Evolutionary conservation across 1,140 invertebrate genomes (phyloP).

Genomic region (Euura saliciscinereae): DNA sequence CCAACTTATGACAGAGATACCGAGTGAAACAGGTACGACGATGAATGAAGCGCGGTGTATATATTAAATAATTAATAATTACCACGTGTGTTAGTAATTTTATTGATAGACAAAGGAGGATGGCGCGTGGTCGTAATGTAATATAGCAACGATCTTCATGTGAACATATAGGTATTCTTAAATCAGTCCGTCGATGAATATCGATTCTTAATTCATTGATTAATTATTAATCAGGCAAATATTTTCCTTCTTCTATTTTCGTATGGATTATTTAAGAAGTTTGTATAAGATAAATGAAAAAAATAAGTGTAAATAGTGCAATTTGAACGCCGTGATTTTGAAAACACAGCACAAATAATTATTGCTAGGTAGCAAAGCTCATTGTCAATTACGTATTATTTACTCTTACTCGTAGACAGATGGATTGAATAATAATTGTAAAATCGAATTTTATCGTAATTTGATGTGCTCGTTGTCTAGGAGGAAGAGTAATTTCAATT

Average conservation of each 20-base stretch:
- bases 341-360: not conserved
- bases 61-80: not conserved
- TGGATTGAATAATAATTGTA: too few species aligned
- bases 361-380: not conserved
- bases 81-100: not conserved
- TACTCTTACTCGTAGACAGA: not conserved
- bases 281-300: not conserved
- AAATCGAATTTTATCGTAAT: not conserved
- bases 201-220: conserved; percentile 3
- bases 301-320: conserved; percentile 11
- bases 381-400: not conserved
- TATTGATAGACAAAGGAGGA: not conserved
- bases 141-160: not conserved
- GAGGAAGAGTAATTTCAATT: not conserved
- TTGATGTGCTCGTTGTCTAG: too few species aligned
- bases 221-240: not conserved
- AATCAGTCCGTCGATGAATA: not conserved
- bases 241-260: conserved; percentile 11
- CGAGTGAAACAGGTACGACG: not conserved
- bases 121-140: not conserved
- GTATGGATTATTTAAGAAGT: not conserved
- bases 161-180: not conserved
- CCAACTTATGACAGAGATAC: not conserved
- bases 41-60: not conserved
- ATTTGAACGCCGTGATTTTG: not conserved